Conservation (phyloP, 2,113 vertebrate genomes). For the Micromys minutus region DNA sequence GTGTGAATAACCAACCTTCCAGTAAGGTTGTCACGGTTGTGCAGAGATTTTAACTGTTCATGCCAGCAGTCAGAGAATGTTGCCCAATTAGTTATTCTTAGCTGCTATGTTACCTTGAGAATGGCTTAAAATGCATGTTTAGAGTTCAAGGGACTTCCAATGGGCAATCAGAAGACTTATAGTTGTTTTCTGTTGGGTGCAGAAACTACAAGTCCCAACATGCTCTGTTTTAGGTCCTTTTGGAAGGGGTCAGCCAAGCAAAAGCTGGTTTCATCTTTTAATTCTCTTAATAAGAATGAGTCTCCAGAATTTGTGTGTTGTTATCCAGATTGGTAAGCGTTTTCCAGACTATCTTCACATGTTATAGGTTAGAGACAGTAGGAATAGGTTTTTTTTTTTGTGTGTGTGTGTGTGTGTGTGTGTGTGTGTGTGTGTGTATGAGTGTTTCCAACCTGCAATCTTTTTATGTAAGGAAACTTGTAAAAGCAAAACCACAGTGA, state of each 20-base stretch:
- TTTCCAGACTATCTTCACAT: not conserved
- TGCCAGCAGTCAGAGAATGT: slow-evolving; percentile 66
- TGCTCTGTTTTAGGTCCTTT: not conserved
- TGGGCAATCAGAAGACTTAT: not conserved
- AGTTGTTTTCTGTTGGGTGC: not conserved
- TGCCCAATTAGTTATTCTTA: slow-evolving; percentile 66
- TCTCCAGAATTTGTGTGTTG: not conserved
- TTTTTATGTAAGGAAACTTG: too few species aligned
- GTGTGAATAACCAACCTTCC: slow-evolving; percentile 72
- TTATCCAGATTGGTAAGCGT: not conserved
- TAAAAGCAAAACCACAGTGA: too few species aligned
- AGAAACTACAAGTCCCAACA: not conserved
- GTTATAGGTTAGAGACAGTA: not conserved
- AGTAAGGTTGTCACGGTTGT: slow-evolving; percentile 58
- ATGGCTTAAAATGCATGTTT: slow-evolving; percentile 55
- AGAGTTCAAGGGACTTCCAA: slow-evolving; percentile 54
- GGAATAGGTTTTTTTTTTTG: too few species aligned
- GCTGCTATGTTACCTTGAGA: slow-evolving; percentile 74
- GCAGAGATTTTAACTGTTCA: slow-evolving; percentile 60
- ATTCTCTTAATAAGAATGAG: not conserved
- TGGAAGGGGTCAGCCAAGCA: not conserved
- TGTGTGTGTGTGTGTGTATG: too few species aligned
- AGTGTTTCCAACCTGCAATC: too few species aligned
- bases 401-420: too few species aligned
- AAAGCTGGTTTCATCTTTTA: not conserved